Evolutionary conservation across 1,140 invertebrate genomes (phyloP).

Genomic region (Achroia grisella): DNA sequence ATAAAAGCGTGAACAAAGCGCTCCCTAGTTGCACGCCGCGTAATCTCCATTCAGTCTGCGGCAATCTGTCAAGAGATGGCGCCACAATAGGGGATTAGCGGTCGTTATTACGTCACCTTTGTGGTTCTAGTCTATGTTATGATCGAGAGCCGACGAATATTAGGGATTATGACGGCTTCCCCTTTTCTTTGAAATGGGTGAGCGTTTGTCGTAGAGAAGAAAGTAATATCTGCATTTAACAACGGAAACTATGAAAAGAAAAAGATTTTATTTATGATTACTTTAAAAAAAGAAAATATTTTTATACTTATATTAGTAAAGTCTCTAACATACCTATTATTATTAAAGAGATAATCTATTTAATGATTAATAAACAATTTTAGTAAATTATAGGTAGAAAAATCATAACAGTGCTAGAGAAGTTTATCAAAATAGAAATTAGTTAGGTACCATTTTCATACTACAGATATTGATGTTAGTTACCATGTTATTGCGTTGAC

Average conservation of each 20-base stretch:
- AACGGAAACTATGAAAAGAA: no score
- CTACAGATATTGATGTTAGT: neutral
- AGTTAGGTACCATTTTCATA: no score
- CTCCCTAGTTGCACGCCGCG: conserved; percentile 35
- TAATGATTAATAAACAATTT: no score
- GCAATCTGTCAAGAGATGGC: conserved; percentile 68
- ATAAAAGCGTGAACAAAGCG: conserved; percentile 54
- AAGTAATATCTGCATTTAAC: neutral
- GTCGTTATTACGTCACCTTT: conserved; percentile 67
- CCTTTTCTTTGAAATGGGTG: conserved; percentile 23
- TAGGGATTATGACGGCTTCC: conserved; percentile 62
- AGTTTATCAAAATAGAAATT: no score
- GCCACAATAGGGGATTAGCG: conserved; percentile 66
- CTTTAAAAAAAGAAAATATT: no score
- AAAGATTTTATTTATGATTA: no score
- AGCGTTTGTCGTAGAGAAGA: neutral
- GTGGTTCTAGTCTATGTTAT: conserved; percentile 48
- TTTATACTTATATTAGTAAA: no score
- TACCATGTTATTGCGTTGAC: neutral
- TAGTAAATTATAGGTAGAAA: no score
- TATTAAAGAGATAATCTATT: no score
- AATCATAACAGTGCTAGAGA: no score
- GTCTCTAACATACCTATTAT: no score
- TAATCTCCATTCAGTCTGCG: conserved; percentile 58
- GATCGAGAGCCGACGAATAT: conserved; percentile 60